Conservation (phyloP, 2,888 invertebrate genomes). For the Polietes domitor region DNA sequence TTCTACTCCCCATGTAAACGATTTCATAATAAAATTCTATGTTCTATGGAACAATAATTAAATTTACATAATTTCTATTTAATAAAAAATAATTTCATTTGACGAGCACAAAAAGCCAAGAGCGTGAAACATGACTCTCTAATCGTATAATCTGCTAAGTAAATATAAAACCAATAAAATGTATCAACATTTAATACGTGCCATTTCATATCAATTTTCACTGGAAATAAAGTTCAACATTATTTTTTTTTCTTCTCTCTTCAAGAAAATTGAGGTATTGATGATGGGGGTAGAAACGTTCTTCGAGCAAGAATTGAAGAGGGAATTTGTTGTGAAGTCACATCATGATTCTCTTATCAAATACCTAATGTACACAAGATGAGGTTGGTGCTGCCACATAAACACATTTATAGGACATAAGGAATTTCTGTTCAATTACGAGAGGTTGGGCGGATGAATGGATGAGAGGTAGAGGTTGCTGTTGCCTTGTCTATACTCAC, state of each 20-base stretch:
- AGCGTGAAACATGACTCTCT: not conserved
- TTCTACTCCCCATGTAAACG: too few species aligned
- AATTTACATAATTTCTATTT: conserved; percentile 2
- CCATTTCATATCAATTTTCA: not conserved
- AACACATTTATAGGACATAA: conserved; percentile 20
- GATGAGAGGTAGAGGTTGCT: not conserved
- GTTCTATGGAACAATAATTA: not conserved
- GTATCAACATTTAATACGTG: conserved; percentile 38
- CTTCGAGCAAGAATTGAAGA: conserved; percentile 6
- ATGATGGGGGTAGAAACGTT: not conserved
- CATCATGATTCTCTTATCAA: conserved; percentile 19
- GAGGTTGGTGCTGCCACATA: not conserved
- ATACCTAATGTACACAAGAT: not conserved
- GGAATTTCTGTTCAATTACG: not conserved
- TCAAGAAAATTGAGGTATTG: not conserved
- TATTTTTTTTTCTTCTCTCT: not conserved
- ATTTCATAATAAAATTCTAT: too few species aligned
- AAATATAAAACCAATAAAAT: conserved; percentile 43
- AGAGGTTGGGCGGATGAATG: not conserved
- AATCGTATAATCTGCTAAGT: conserved; percentile 37
- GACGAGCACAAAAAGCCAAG: not conserved
- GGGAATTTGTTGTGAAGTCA: conserved; percentile 12
- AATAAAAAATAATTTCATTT: not conserved
- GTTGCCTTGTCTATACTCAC: not conserved
- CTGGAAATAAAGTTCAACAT: not conserved